phyloP scores from a whole-genome alignment of 2,888 invertebrate genomes.

The Brachyptera putata region DNA sequence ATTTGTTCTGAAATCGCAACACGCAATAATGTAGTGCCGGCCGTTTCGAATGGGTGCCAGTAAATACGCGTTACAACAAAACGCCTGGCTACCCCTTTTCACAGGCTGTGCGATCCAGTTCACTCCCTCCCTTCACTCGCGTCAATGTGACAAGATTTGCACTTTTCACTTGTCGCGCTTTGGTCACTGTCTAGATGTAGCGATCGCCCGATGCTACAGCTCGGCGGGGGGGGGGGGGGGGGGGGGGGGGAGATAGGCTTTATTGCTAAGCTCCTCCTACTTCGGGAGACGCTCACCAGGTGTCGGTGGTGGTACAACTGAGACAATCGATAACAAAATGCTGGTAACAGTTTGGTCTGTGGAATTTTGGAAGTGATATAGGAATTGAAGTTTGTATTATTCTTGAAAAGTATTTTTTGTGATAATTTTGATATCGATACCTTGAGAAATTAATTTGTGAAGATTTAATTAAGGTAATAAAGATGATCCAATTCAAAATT shows the following conservation, averaged over 20 bases:
- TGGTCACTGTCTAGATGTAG: too few relatives aligned
- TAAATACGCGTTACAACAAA: too few relatives aligned
- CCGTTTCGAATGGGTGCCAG: not conserved
- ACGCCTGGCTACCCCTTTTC: constrained; percentile 1
- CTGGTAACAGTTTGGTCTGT: not conserved
- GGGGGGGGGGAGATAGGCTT: constrained; percentile 1
- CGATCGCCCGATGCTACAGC: too few relatives aligned
- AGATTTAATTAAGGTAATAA: too few relatives aligned
- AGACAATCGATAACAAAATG: not conserved
- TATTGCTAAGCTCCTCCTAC: constrained; percentile 12
- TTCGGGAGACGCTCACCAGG: constrained; percentile 9
- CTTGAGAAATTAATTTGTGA: too few relatives aligned
- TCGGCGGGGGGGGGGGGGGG: not conserved
- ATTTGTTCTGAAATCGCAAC: too few relatives aligned
- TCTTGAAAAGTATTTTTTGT: too few relatives aligned
- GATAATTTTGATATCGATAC: too few relatives aligned
- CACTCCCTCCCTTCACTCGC: constrained; percentile 5
- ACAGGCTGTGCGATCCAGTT: not conserved
- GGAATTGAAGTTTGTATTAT: too few relatives aligned
- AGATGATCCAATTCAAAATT: too few relatives aligned
- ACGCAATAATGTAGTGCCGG: not conserved
- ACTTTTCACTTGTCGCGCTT: constrained; percentile 8
- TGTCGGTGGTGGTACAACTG: constrained; percentile 3
- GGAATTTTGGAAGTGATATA: too few relatives aligned
- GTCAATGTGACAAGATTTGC: constrained; percentile 25